Conservation (phyloP, 2,797 vertebrate species). For the Bradypodion ventrale region DNA sequence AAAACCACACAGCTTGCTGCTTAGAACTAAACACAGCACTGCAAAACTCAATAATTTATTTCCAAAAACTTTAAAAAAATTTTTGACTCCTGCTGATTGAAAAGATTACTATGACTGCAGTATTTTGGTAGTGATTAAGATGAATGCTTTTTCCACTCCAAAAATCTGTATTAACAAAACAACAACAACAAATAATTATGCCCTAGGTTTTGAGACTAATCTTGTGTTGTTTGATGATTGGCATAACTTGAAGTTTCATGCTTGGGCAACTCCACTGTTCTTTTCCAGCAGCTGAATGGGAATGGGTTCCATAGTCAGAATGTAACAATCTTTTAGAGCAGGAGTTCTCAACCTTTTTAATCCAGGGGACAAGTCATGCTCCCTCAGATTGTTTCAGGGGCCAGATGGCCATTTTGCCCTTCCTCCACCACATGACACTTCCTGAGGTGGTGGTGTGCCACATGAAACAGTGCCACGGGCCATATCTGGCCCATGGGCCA, state of each 20-base stretch:
- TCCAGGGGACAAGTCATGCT: no score
- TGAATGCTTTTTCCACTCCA: not conserved
- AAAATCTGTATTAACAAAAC: not conserved
- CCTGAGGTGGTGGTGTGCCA: no score
- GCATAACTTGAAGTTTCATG: not conserved
- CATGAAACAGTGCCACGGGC: no score
- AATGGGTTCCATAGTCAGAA: not conserved
- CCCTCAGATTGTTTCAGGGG: no score
- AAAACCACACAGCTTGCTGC: no score
- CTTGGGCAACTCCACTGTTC: not conserved
- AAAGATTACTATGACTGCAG: not conserved
- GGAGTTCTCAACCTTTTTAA: no score
- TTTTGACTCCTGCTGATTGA: not conserved
- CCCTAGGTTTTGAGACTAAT: not conserved
- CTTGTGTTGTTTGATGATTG: conserved; percentile 9
- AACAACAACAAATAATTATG: conserved; percentile 2
- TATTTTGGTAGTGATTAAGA: not conserved
- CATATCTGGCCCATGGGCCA: no score
- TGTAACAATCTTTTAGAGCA: not conserved
- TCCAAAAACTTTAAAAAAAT: not conserved
- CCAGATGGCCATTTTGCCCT: no score
- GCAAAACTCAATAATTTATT: not conserved
- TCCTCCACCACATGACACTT: no score
- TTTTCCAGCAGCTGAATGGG: not conserved
- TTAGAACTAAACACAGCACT: not conserved